phyloP scores from a whole-genome alignment of 2,797 vertebrate genomes.

The Cirrhinus molitorella region DNA sequence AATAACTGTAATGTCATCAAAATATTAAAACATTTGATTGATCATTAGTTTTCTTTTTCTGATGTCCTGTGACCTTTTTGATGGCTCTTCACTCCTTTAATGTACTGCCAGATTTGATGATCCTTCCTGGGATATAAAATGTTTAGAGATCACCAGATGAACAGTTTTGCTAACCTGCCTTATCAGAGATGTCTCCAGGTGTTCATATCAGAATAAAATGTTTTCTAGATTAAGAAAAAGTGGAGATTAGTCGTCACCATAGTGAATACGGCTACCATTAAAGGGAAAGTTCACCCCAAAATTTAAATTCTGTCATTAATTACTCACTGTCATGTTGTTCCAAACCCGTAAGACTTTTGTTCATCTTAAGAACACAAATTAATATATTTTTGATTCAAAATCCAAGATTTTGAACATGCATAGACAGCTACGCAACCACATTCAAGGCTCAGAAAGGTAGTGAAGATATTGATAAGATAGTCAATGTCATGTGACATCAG shows the following conservation, averaged over 20 bases:
- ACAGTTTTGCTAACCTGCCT: neutral
- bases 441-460: no score
- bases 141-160: neutral
- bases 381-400: no score
- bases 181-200: neutral
- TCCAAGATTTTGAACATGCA: no score
- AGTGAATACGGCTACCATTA: neutral
- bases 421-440: no score
- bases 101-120: neutral
- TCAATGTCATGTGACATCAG: no score
- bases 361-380: no score
- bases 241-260: neutral
- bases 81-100: neutral
- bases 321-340: no score
- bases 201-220: neutral
- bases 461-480: no score
- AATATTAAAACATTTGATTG: constrained; percentile 11
- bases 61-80: neutral
- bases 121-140: neutral
- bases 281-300: no score
- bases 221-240: neutral
- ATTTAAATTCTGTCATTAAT: no score
- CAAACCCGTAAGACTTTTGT: no score
- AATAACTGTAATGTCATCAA: neutral
- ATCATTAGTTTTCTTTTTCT: neutral